Conservation (phyloP, 2,888 invertebrate species). For the Drosophila mimetica region DNA sequence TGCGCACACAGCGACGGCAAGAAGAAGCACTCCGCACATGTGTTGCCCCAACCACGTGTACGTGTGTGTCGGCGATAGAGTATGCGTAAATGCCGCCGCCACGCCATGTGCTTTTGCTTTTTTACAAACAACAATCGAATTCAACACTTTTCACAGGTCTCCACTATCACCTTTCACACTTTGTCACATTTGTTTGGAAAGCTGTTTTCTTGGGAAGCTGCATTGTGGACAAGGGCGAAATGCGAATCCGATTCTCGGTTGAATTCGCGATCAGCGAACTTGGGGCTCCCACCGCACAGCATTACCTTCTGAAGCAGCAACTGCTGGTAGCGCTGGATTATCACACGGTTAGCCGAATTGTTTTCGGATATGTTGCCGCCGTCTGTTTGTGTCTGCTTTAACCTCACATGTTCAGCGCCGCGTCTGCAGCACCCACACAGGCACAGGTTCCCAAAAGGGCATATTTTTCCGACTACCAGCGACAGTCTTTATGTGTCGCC, state of each 20-base stretch:
- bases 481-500: neutral
- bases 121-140: slow-evolving; percentile 50
- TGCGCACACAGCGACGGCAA: slow-evolving; percentile 8
- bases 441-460: slow-evolving; percentile 11
- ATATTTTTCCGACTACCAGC: neutral
- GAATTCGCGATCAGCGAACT: neutral
- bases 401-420: slow-evolving; percentile 83
- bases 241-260: slow-evolving; percentile 14
- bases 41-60: slow-evolving; percentile 65
- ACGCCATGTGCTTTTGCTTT: slow-evolving; percentile 72
- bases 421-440: slow-evolving; percentile 64
- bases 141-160: slow-evolving; percentile 31
- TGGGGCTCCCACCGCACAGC: neutral
- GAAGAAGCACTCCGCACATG: slow-evolving; percentile 41
- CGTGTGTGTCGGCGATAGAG: slow-evolving; percentile 28
- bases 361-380: slow-evolving; percentile 51
- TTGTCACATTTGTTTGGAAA: slow-evolving; percentile 62
- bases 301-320: slow-evolving; percentile 59
- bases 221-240: slow-evolving; percentile 29
- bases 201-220: slow-evolving; percentile 46
- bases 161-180: slow-evolving; percentile 63
- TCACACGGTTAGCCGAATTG: slow-evolving; percentile 18
- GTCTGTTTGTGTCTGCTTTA: slow-evolving; percentile 72
- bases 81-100: slow-evolving; percentile 58
- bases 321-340: slow-evolving; percentile 6